These are phyloP conservation scores for Kryphioiulus occultus DNA, from an alignment of 2,888 invertebrate genomes.

Conservation along the genomic window DNA sequence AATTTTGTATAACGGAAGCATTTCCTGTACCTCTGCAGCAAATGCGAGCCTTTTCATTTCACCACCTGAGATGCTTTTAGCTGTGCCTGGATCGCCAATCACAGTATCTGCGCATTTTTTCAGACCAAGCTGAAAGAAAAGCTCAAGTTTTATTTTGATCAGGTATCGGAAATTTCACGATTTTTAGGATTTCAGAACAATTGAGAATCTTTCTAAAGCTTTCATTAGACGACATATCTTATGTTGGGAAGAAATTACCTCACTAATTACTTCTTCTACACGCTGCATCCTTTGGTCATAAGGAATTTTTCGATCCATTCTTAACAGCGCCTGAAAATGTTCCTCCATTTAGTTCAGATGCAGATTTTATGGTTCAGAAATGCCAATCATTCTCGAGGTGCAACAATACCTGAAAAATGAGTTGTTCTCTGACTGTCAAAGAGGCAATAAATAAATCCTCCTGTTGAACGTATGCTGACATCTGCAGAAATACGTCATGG, in stretches of 20 bases:
- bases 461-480: slow-evolving; percentile 92
- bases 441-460: slow-evolving; percentile 92
- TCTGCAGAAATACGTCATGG: slow-evolving; percentile 74
- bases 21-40: slow-evolving; percentile 80
- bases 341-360: too few species aligned
- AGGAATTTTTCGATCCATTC: slow-evolving; percentile 81
- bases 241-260: slow-evolving; percentile 66
- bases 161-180: background rate
- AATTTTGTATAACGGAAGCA: background rate
- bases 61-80: slow-evolving; percentile 94
- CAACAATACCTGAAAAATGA: slow-evolving; percentile 80
- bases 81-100: slow-evolving; percentile 85
- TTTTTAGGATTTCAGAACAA: background rate
- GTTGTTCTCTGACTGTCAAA: slow-evolving; percentile 86
- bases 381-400: too few species aligned
- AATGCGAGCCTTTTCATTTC: slow-evolving; percentile 95
- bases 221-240: too few species aligned
- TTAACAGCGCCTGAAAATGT: slow-evolving; percentile 72
- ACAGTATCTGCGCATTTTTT: slow-evolving; percentile 88
- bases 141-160: background rate
- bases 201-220: too few species aligned
- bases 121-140: slow-evolving; percentile 73
- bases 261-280: slow-evolving; percentile 84
- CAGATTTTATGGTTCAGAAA: too few species aligned
- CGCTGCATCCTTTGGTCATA: slow-evolving; percentile 76